A percentile compares a stretch with the other conserved stretches of the same genome.
phyloP scores from a whole-genome alignment of 2,888 invertebrate genomes.

The Tiliacea citrago region DNA sequence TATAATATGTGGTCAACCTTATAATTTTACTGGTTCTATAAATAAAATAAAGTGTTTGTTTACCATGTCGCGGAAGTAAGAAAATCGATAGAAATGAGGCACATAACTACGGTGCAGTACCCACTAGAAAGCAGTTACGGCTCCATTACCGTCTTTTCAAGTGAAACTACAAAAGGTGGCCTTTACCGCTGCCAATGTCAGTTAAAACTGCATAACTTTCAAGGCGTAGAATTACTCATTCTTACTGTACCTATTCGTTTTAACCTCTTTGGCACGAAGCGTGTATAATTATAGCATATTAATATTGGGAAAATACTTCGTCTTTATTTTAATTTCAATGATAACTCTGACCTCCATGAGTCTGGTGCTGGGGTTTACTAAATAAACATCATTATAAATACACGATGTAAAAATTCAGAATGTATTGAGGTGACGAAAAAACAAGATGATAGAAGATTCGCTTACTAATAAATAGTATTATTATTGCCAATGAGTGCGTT shows the following conservation, averaged over 20 bases:
- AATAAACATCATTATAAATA: not conserved
- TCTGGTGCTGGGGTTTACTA: constrained; percentile 1
- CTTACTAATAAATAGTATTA: constrained; percentile 5
- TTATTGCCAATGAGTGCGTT: constrained; percentile 41
- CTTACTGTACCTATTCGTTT: constrained; percentile 12
- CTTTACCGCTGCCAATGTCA: constrained; percentile 47
- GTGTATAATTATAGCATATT: not conserved
- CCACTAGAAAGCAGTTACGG: constrained; percentile 40
- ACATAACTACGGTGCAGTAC: constrained; percentile 23
- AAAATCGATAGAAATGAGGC: constrained; percentile 32
- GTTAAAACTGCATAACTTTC: constrained; percentile 46
- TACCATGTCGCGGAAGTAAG: constrained; percentile 24
- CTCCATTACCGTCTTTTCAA: constrained; percentile 43
- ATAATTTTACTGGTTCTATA: not conserved
- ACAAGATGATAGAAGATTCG: constrained; percentile 5
- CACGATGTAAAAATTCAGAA: not conserved
- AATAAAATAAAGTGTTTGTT: constrained; percentile 34
- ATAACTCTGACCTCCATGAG: constrained; percentile 14
- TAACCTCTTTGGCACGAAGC: constrained; percentile 14
- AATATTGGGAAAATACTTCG: constrained; percentile 31
- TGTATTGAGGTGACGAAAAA: constrained; percentile 11
- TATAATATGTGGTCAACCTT: not conserved
- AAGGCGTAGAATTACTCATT: constrained; percentile 36
- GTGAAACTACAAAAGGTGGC: constrained; percentile 48
- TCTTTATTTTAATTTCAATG: constrained; percentile 35